phyloP scores from a whole-genome alignment of 64 coral and sea anemone species.

The Anthopleura sola region DNA sequence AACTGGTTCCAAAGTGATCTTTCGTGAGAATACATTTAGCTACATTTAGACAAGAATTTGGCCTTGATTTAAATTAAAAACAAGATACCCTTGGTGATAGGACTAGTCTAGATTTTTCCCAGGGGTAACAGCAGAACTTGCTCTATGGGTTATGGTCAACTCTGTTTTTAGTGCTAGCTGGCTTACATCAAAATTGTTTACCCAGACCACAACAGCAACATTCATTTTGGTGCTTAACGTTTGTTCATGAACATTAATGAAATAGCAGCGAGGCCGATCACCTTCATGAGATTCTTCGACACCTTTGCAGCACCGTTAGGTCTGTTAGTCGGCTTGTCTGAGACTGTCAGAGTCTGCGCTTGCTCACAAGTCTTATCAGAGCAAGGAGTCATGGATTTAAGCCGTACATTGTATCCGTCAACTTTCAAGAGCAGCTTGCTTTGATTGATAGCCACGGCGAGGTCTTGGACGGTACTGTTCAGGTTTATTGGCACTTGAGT shows the following conservation, averaged over 20 bases:
- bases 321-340: conserved; percentile 10
- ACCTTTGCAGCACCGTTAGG: neutral
- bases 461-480: conserved; percentile 11
- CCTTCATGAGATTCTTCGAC: neutral
- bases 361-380: conserved; percentile 43
- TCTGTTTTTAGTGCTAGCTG: no score
- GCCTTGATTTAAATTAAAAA: no score
- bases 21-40: no score
- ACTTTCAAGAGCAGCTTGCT: conserved; percentile 34
- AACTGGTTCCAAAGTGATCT: no score
- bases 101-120: no score
- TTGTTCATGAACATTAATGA: neutral
- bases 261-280: neutral
- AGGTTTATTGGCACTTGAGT: neutral
- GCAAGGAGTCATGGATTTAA: conserved; percentile 42
- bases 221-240: neutral
- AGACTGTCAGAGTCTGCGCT: conserved; percentile 4
- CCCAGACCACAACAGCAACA: no score
- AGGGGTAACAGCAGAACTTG: no score
- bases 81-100: no score
- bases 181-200: no score
- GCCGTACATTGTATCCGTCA: conserved; percentile 42
- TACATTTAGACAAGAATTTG: no score
- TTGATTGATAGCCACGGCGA: conserved; percentile 34
- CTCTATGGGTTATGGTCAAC: no score